Evolutionary conservation across 2,113 vertebrate species (phyloP), one percentile per base, ranked within the genome.

Genomic region (Melospiza melodia): DNA sequence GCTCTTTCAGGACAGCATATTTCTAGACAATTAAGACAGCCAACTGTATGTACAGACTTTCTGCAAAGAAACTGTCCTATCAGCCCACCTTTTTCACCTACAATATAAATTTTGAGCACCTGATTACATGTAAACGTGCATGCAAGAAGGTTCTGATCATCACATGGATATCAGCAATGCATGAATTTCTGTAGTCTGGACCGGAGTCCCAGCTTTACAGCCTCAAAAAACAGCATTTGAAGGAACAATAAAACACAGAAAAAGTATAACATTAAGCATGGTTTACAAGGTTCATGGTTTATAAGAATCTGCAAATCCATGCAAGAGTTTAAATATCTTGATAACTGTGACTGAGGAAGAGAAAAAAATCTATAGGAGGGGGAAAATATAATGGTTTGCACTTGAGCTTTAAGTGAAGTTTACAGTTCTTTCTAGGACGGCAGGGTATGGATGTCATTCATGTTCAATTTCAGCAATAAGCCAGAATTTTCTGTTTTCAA

Each of bases 381-480:
- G 23, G 20, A 85, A 65, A 84, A 21, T 16, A 74, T 10, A 10
- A 39, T 22, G 20, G 41, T 25, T 78, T n/a, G 6, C 12, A 59
- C 35, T 83, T 73, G 75, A 88, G 20, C 39, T 80, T 55, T 58
- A 66, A 74, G 25, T n/a, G 28, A 84, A 68, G 12, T 68, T 84
- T 75, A 31, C 69, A 68, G 12, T 57, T 92, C 58, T 55, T 87
- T 69, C 48, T 69, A 37, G 18, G 59, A 19, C 37, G 39, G 48
- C 22, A 79, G 43, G 12, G 18, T 43, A 59, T 85, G 46, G 67
- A 62, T 59, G 59, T 31, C 31, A 90, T 91, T 68, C 39, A 91
- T 67, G 79, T 94, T 86, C 72, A 49, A 35, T 67, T 93, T 43
- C 84, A 90, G 63, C 68, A 93, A 71, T 88, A 90, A 84, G 15